Evolutionary conservation across 23 tunicate genomes (phyloP), one percentile per base, ranked within the genome.

Genomic region (Phallusia fumigata): DNA sequence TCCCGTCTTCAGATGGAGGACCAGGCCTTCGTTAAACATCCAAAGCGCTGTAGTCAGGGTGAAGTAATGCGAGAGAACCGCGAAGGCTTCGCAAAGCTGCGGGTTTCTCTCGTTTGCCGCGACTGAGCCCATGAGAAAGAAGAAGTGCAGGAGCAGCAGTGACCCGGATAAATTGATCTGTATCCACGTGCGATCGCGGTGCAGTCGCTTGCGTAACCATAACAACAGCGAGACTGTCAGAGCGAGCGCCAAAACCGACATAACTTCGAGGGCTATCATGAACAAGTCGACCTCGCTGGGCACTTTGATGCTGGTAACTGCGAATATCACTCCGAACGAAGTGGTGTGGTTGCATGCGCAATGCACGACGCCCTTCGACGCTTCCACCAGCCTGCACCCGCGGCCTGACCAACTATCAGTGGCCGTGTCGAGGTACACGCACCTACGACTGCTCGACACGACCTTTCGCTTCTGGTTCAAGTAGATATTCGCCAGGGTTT

Each of bases 291-390:
- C 76, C 73, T 52, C 77, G 24, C 53, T 19, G 6, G 94, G 94
- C 15, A 89, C 73, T 32, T 75, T 33, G 75, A 89, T 53, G 30
- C 74, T 40, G 18, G 84, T 75, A 2, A 89, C 78, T 0, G 94
- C 87, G 53, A 89, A 53, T 36, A 89, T 52, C 24, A 89, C 94
- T 19, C 89, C 94, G 53, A 89, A 89, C 35, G 88, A 53, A 6
- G 94, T 89, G 36, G 94, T 89, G 81, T 89, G 94, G 33, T 89
- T 80, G 40, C 94, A 84, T 21, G 80, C n/a, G 81, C 94, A 89
- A 3, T 28, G 32, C 21, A 80, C 47, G 13, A 47, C 64, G 30
- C 81, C 84, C n/a, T 64, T 31, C 21, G 30, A 36, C 8, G 24
- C 32, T 34, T 35, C 24, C 16, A 69, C 74, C 18, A 86, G 18